A percentile compares a stretch with the other conserved stretches of the same genome.
phyloP scores from a whole-genome alignment of 2,113 vertebrate genomes.

The Platycercus adscitus region DNA sequence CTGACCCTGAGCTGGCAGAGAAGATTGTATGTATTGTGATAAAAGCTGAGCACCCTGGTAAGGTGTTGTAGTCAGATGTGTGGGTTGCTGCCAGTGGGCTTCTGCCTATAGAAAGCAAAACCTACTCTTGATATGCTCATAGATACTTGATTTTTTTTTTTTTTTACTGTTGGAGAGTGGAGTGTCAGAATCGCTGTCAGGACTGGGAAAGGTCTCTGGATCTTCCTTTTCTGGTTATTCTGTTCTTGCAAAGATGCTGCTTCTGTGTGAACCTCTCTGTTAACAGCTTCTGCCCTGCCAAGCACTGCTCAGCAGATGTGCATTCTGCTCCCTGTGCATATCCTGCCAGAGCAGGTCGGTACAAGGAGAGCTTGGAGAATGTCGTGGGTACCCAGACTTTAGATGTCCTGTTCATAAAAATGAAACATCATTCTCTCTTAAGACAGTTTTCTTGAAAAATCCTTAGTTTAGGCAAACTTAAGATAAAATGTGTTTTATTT shows the following conservation, averaged over 20 bases:
- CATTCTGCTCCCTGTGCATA: neutral
- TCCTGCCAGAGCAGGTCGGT: neutral
- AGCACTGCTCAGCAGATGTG: neutral
- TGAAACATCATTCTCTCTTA: neutral
- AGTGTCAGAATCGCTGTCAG: neutral
- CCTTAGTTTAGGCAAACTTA: neutral
- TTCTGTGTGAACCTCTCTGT: neutral
- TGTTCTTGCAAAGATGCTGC: neutral
- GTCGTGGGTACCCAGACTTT: neutral
- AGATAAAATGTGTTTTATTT: neutral
- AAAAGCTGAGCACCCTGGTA: neutral
- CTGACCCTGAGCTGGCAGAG: neutral
- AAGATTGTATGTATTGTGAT: neutral
- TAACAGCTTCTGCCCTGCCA: neutral
- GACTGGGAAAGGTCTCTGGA: neutral
- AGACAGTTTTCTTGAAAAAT: neutral
- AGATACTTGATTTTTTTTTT: neutral
- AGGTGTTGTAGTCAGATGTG: accelerated
- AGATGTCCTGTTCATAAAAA: neutral
- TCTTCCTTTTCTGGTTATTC: neutral
- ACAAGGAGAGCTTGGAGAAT: accelerated
- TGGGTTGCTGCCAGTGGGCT: neutral
- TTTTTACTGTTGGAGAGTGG: neutral
- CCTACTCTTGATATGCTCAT: accelerated
- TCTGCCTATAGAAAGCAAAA: neutral